Conservation (phyloP, 2,888 invertebrate species). For the Idaea biselata region DNA sequence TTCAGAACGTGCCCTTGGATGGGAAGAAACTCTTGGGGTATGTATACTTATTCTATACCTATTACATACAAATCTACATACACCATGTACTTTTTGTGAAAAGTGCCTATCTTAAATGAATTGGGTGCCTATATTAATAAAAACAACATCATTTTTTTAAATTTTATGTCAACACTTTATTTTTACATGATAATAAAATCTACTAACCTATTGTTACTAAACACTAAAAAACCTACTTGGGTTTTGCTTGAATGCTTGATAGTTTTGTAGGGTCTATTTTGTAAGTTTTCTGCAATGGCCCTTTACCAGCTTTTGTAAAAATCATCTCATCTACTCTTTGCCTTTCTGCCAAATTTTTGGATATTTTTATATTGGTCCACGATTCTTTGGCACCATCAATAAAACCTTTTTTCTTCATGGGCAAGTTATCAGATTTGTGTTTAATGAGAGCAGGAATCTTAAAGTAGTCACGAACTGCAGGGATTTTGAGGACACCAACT, state of each 20-base stretch:
- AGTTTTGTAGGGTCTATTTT: constrained; percentile 89
- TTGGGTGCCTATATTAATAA: constrained; percentile 18
- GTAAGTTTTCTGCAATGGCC: constrained; percentile 92
- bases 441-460: constrained; percentile 85
- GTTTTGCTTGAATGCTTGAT: constrained; percentile 77
- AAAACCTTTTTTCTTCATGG: constrained; percentile 88
- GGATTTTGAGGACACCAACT: constrained; percentile 88
- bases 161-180: constrained; percentile 34
- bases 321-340: constrained; percentile 87
- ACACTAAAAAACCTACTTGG: constrained; percentile 58
- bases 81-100: too few relatives aligned
- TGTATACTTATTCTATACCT: too few relatives aligned
- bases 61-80: too few relatives aligned
- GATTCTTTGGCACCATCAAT: constrained; percentile 89
- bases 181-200: constrained; percentile 43
- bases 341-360: constrained; percentile 88
- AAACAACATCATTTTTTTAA: constrained; percentile 21
- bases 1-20: too few relatives aligned
- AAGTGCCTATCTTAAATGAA: too few relatives aligned
- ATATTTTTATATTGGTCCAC: constrained; percentile 90
- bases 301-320: constrained; percentile 92
- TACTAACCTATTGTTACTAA: constrained; percentile 35
- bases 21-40: too few relatives aligned
- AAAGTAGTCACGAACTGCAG: constrained; percentile 86
- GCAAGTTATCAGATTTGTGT: constrained; percentile 79